phyloP scores from a whole-genome alignment of 2,797 vertebrate species.

The Xenops minutus region DNA sequence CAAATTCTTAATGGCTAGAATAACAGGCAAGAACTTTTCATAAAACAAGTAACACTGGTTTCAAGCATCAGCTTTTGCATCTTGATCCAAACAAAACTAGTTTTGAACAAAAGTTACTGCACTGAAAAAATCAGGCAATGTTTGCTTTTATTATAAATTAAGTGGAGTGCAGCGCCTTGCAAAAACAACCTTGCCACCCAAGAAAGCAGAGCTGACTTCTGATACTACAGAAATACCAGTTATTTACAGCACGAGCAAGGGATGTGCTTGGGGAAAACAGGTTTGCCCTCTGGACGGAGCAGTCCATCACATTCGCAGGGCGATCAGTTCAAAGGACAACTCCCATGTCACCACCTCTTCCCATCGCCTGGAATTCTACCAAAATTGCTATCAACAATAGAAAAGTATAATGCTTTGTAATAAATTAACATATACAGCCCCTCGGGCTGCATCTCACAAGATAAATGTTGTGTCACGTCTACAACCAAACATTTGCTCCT shows the following conservation, averaged over 20 bases:
- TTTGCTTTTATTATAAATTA: constrained; percentile 52
- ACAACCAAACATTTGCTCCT: background rate
- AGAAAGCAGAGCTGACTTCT: constrained; percentile 32
- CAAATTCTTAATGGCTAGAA: background rate
- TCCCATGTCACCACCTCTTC: background rate
- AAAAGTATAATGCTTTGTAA: constrained; percentile 48
- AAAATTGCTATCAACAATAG: background rate
- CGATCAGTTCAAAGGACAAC: background rate
- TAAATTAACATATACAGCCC: constrained; percentile 39
- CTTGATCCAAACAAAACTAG: background rate
- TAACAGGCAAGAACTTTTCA: background rate
- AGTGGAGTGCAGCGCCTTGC: background rate
- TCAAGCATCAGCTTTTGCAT: background rate
- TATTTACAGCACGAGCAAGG: constrained; percentile 19
- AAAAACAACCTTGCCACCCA: constrained; percentile 16
- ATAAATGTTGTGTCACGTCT: background rate
- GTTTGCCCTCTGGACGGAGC: background rate
- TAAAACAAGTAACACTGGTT: background rate
- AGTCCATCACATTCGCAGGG: background rate
- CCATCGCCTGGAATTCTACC: background rate
- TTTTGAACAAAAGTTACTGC: background rate
- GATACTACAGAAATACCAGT: background rate
- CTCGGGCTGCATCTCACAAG: background rate
- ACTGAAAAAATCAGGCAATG: background rate
- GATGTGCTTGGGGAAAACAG: background rate